Conservation (phyloP, 2,113 vertebrate genomes). For the Triplophysa dalaica region DNA sequence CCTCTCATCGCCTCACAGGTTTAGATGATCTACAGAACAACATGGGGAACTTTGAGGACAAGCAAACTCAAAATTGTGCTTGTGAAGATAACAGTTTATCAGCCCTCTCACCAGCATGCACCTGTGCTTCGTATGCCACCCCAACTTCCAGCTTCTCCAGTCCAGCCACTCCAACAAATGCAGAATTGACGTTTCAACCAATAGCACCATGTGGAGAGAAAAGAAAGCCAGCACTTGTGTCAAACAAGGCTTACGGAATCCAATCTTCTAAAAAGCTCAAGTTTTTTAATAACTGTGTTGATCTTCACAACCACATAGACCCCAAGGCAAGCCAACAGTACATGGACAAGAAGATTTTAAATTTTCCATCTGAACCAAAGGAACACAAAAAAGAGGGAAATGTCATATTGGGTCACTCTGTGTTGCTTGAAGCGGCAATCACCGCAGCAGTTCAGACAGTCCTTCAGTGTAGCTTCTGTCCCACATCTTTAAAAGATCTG, state of each 20-base stretch:
- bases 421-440: constrained; percentile 32
- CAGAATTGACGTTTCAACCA: neutral
- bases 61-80: neutral
- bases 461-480: constrained; percentile 98
- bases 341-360: neutral
- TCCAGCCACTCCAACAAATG: neutral
- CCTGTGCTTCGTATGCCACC: neutral
- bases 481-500: constrained; percentile 90
- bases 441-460: constrained; percentile 75
- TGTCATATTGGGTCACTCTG: constrained; percentile 3
- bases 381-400: constrained; percentile 18
- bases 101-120: neutral
- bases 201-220: neutral
- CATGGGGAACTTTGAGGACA: neutral
- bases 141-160: neutral
- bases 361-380: neutral
- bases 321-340: neutral
- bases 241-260: constrained; percentile 13
- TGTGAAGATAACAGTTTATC: neutral
- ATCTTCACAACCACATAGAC: neutral
- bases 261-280: constrained; percentile 32
- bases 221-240: constrained; percentile 1
- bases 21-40: neutral
- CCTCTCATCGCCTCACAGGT: neutral
- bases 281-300: neutral